A percentile compares a stretch with the other conserved stretches of the same genome.
Conservation (phyloP, 64 coral and sea anemone genomes). For the Montipora cactus region DNA sequence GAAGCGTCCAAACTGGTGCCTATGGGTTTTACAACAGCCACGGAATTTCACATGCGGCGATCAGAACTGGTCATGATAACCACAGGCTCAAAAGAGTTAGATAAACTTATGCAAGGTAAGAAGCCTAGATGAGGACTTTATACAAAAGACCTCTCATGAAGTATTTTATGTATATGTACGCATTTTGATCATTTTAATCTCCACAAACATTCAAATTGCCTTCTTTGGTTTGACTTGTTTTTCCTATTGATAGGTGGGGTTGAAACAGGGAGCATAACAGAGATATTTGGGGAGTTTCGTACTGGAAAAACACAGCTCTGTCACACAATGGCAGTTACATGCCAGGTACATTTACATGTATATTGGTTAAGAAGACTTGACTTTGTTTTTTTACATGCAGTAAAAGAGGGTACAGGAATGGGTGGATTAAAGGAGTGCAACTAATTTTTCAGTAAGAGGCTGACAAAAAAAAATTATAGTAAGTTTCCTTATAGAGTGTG, state of each 20-base stretch:
- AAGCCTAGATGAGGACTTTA: not conserved
- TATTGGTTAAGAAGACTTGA: not conserved
- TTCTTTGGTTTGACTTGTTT: not conserved
- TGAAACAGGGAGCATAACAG: constrained; percentile 97
- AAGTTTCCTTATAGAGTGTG: too few species aligned
- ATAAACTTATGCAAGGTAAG: constrained; percentile 97
- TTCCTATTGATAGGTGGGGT: constrained; percentile 78
- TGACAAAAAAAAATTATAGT: too few species aligned
- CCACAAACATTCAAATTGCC: not conserved
- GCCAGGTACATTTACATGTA: constrained; percentile 92
- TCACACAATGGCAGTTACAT: constrained; percentile 96
- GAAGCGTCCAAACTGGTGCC: constrained; percentile 95
- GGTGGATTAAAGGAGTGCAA: too few species aligned
- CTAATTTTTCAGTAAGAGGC: too few species aligned
- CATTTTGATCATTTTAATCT: not conserved
- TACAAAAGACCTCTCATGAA: not conserved
- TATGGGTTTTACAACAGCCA: constrained; percentile 99
- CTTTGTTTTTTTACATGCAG: not conserved
- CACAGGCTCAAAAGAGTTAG: constrained; percentile 97
- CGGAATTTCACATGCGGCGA: constrained; percentile 93
- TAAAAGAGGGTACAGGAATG: too few species aligned
- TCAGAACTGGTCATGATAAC: constrained; percentile 93
- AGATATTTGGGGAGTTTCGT: constrained; percentile 99
- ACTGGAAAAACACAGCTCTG: constrained; percentile 99
- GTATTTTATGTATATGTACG: too few species aligned